These are phyloP conservation scores for Folsomia manolachei DNA, from an alignment of 2,888 invertebrate species.

Conservation along the genomic window DNA sequence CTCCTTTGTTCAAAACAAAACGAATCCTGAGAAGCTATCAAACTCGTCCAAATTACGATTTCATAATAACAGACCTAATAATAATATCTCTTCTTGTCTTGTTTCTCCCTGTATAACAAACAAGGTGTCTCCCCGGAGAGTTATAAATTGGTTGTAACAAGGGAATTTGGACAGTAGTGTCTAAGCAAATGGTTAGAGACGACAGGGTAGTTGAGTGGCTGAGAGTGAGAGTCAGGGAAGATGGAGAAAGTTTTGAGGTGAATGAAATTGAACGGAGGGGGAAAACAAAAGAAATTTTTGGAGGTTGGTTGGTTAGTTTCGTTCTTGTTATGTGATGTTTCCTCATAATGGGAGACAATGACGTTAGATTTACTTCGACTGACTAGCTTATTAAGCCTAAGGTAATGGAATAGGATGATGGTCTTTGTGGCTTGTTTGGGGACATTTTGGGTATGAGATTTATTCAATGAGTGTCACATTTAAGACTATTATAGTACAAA, in stretches of 20 bases:
- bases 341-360: neutral
- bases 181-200: neutral
- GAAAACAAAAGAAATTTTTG: neutral
- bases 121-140: neutral
- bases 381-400: too few relatives aligned
- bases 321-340: too few relatives aligned
- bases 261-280: neutral
- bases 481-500: too few relatives aligned
- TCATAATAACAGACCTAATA: neutral
- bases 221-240: neutral
- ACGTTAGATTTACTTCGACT: neutral
- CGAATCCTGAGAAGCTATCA: too few relatives aligned
- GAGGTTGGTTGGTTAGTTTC: neutral
- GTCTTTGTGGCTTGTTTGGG: too few relatives aligned
- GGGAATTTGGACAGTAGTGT: neutral
- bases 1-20: too few relatives aligned
- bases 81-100: slow-evolving; percentile 2
- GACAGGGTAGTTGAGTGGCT: neutral
- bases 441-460: too few relatives aligned
- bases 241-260: neutral
- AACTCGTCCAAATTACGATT: neutral
- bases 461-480: too few relatives aligned
- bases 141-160: slow-evolving; percentile 1
- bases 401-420: too few relatives aligned
- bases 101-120: neutral